Percentiles rank a stretch among this genome's conserved stretches.
These are phyloP conservation scores for Prionace glauca DNA, from an alignment of 2,797 vertebrate genomes.

Conservation along the genomic window DNA sequence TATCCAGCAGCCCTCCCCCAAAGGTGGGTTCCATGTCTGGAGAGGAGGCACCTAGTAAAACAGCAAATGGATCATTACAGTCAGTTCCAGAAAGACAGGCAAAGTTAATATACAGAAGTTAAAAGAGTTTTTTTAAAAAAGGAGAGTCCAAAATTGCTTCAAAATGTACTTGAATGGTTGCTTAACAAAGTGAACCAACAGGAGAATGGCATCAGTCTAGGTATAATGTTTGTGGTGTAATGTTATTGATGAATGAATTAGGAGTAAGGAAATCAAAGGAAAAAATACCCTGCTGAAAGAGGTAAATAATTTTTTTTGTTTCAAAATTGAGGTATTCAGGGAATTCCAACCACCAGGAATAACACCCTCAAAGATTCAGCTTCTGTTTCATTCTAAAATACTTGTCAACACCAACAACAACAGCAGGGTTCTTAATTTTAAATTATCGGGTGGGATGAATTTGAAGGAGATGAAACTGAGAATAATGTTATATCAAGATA, in stretches of 20 bases:
- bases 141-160: background rate
- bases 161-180: background rate
- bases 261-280: background rate
- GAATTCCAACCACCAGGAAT: background rate
- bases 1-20: slow-evolving; percentile 87
- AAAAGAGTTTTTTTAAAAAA: background rate
- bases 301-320: background rate
- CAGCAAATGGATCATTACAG: background rate
- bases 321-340: background rate
- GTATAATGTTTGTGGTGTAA: background rate
- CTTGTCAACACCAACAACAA: background rate
- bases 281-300: background rate
- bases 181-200: background rate
- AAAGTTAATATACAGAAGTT: background rate
- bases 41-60: slow-evolving; percentile 60
- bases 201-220: background rate
- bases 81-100: background rate
- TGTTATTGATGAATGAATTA: background rate
- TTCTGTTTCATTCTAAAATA: background rate
- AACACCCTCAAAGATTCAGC: background rate
- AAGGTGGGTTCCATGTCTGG: slow-evolving; percentile 88
- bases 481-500: background rate
- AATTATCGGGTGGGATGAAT: background rate
- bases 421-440: background rate
- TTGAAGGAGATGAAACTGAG: background rate